Percentiles rank a stretch among this genome's conserved stretches.
phyloP scores from a whole-genome alignment of 2,888 invertebrate species.

The Nineta flava region DNA sequence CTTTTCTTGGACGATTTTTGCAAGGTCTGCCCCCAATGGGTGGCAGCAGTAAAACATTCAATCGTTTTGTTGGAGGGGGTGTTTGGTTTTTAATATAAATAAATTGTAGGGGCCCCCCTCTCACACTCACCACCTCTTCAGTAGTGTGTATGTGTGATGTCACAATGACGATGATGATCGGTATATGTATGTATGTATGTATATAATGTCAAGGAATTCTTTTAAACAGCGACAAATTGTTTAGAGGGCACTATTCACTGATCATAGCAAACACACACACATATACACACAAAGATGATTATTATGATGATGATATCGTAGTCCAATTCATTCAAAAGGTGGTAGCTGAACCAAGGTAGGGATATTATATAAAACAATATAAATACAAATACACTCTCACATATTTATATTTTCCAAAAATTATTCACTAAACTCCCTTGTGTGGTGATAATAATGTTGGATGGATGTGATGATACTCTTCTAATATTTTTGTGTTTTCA shows the following conservation, averaged over 20 bases:
- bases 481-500: no score
- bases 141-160: not conserved
- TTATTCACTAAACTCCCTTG: no score
- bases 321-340: no score
- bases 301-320: no score
- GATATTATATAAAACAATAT: no score
- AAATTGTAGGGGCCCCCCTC: slow-evolving; percentile 1
- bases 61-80: slow-evolving; percentile 14
- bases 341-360: no score
- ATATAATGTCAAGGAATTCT: slow-evolving; percentile 29
- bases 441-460: no score
- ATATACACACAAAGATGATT: slow-evolving; percentile 12
- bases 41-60: slow-evolving; percentile 35
- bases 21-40: slow-evolving; percentile 39
- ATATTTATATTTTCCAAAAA: no score
- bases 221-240: slow-evolving; percentile 32
- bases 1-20: slow-evolving; percentile 32
- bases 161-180: not conserved
- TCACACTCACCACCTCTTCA: not conserved
- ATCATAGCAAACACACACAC: not conserved
- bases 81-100: slow-evolving; percentile 11
- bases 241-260: slow-evolving; percentile 24
- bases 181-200: slow-evolving; percentile 9
- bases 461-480: no score
- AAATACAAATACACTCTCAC: no score